Evolutionary conservation across 35 echinoderm and acorn worm species (phyloP).

Genomic region (Hemicentrotus pulcherrimus): DNA sequence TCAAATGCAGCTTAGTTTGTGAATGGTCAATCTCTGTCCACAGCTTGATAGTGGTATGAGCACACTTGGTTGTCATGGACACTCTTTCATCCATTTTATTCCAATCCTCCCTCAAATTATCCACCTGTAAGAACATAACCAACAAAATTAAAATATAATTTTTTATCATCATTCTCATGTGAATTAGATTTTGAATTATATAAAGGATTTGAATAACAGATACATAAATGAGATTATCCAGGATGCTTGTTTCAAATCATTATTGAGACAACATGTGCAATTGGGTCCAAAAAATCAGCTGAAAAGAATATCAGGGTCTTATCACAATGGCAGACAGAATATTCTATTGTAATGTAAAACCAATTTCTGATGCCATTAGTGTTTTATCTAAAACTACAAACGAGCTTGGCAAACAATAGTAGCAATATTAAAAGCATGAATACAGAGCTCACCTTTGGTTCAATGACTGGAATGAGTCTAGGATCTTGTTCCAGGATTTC

Average conservation of each 20-base stretch:
- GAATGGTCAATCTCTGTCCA: slow-evolving; percentile 17
- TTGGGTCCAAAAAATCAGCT: too few relatives aligned
- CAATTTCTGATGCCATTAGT: too few relatives aligned
- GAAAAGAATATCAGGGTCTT: too few relatives aligned
- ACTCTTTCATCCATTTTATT: not conserved
- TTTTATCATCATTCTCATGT: not conserved
- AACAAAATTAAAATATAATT: not conserved
- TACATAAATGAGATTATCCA: not conserved
- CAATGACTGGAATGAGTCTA: slow-evolving; percentile 8
- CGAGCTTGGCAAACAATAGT: not conserved
- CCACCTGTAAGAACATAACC: not conserved
- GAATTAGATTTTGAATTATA: not conserved
- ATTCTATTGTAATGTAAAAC: too few relatives aligned
- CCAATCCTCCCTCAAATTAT: slow-evolving; percentile 21
- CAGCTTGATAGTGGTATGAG: not conserved
- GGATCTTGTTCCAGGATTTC: slow-evolving; percentile 31
- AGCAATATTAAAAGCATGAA: not conserved
- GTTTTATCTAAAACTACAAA: too few relatives aligned
- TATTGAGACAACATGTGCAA: too few relatives aligned
- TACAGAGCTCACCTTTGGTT: not conserved
- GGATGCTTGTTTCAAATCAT: not conserved
- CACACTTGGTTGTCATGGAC: slow-evolving; percentile 9
- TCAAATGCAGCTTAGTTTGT: not conserved
- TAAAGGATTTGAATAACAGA: too few relatives aligned
- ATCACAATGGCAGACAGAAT: too few relatives aligned